Base-by-base conservation (phyloP, 2,113 vertebrate species). In the Barbus barbus region DNA sequence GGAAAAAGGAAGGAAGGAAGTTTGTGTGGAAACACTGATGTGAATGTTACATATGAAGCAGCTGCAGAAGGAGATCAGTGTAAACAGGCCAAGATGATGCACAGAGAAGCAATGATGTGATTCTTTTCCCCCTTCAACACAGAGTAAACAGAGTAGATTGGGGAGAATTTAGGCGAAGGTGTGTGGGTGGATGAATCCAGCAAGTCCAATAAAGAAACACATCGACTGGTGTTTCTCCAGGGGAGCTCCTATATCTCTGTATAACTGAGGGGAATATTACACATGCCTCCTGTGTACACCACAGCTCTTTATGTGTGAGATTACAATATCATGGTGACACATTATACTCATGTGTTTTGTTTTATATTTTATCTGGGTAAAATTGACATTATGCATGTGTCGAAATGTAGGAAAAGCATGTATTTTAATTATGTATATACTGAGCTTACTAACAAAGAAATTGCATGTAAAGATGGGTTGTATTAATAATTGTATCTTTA, bases 151-250 rank as follows among this genome's bases (percentile, higher is more conserved):
- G 41, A 81, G 74, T 75, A 77, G 61, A 83, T n/a, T 75, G 26
- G 38, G 77, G 61, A 78, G 58, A 81, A 65, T 26, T 71, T 65
- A 73, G 44, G 58, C 77, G 56, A 80, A 78, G 51, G 61, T 83
- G 60, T 78, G 81, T 86, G 58, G 65, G 71, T 28, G 77, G 79
- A 56, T 60, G 56, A 84, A 78, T 84, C 81, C 81, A 61, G 26
- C 20, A 76, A 63, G 80, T 87, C 67, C 33, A 82, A 78, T 83
- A 84, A 83, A 86, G 65, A 82, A 85, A 87, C 84, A 82, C 72
- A 51, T 67, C 28, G 31, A 72, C 83, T 86, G 72, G 46, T 63
- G 51, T 72, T 72, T 81, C 65, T 85, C 84, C 79, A 72, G 72
- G 63, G 77, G 44, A 84, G 81, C 38, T 75, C 56, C 48, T 78